These are phyloP conservation scores for Heterodera schachtii DNA, from an alignment of 1,140 invertebrate genomes.

Conservation along the genomic window DNA sequence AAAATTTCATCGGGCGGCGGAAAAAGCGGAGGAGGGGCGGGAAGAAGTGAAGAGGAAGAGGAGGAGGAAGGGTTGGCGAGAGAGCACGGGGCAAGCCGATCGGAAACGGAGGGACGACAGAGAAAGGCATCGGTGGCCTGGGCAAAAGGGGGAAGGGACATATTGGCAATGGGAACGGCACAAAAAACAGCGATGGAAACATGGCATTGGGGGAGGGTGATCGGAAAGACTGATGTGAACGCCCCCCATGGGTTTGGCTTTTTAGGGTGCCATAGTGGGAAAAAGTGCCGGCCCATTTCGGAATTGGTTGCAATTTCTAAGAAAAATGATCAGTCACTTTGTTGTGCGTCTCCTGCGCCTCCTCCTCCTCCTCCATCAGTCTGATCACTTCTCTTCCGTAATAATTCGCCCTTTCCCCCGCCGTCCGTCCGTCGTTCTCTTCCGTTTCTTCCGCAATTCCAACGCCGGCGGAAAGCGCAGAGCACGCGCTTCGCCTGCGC, in stretches of 20 bases:
- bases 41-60: not conserved
- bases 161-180: too few relatives aligned
- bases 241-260: too few relatives aligned
- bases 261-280: not conserved
- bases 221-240: too few relatives aligned
- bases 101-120: too few relatives aligned
- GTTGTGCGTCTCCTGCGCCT: not conserved
- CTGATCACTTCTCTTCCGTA: constrained; percentile 21
- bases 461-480: not conserved
- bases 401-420: constrained; percentile 3
- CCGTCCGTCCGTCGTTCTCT: not conserved
- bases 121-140: too few relatives aligned
- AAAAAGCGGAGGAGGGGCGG: constrained; percentile 20
- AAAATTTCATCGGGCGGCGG: constrained; percentile 12
- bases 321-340: not conserved
- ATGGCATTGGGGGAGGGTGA: too few relatives aligned
- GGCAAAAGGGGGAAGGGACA: too few relatives aligned
- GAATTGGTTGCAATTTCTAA: too few relatives aligned
- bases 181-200: too few relatives aligned
- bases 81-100: not conserved
- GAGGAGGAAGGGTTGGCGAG: too few relatives aligned
- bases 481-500: constrained; percentile 6
- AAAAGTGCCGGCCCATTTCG: too few relatives aligned
- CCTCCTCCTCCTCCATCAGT: too few relatives aligned
- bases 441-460: constrained; percentile 12